Conservation (phyloP, 2,888 invertebrate species). For the Cetonia aurata region DNA sequence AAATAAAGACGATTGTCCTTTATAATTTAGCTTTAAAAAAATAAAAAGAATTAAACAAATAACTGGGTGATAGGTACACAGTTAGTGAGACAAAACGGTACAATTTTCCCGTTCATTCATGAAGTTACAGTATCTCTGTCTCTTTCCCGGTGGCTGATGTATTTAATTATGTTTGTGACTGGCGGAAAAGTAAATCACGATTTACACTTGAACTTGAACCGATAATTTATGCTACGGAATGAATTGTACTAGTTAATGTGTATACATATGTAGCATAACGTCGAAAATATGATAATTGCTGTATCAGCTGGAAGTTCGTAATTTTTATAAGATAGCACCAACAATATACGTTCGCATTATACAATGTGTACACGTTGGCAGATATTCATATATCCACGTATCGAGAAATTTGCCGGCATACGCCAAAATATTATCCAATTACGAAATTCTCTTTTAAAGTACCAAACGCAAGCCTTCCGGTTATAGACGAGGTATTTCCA, state of each 20-base stretch:
- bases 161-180: too few relatives aligned
- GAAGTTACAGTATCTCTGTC: too few relatives aligned
- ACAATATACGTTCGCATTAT: not conserved
- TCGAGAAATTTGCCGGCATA: slow-evolving; percentile 6
- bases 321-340: slow-evolving; percentile 13
- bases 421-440: slow-evolving; percentile 40
- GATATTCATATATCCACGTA: not conserved
- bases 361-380: not conserved
- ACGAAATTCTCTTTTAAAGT: slow-evolving; percentile 36
- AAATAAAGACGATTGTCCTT: too few relatives aligned
- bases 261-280: slow-evolving; percentile 5
- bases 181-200: too few relatives aligned
- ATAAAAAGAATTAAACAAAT: too few relatives aligned
- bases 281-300: slow-evolving; percentile 12
- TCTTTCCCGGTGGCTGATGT: too few relatives aligned
- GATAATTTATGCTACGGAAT: not conserved
- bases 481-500: slow-evolving; percentile 28
- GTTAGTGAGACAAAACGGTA: too few relatives aligned
- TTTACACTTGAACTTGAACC: slow-evolving; percentile 20
- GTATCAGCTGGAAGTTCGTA: slow-evolving; percentile 18
- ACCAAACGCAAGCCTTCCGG: slow-evolving; percentile 31
- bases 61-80: too few relatives aligned
- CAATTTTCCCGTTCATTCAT: too few relatives aligned
- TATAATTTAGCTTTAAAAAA: too few relatives aligned
- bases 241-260: not conserved